Base-by-base conservation (phyloP, 53 echinoderm and acorn worm species). In the Paelopatides confundens region DNA sequence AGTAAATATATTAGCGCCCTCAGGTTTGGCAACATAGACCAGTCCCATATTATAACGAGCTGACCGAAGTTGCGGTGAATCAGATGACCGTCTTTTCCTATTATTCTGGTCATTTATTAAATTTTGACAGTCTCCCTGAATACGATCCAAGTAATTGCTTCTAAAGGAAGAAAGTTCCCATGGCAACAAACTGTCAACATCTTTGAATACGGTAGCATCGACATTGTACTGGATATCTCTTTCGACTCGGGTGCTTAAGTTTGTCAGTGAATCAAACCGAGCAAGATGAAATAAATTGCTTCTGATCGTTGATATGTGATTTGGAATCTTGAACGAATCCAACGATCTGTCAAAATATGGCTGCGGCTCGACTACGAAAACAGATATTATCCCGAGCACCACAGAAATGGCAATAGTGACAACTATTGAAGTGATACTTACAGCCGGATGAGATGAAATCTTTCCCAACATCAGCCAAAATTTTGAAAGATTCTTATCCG, bases 261-360 rank as follows among this genome's bases (percentile, higher is more conserved):
- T 82, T 65, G 79, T 7, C 15, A 14, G 5, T 1, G 35, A 33
- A 47, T 97, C 94, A 52, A 85, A 82, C 66, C 47, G 48, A 47
- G 95, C 98, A 4, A 78, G 68, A 17, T 92, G 85, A 26, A 97
- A 86, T 39, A 90, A 68, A 54, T 92, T 88, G 13, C 87, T 89
- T 18, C 91, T 85, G 8, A 82, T 37, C 10, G 98, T 95, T 39
- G 95, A 92, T 58, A 85, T 67, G 85, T 97, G 98, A 54, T 97
- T 93, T 0, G 98, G 95, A 64, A 97, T 95, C 87, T 97, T 84
- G 53, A 97, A 95, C 0, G 97, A 93, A 62, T 97, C 92, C 15
- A 97, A 90, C 2, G 97, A 95, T 47, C 92, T 93, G 87, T 95
- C 98, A 85, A 95, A 95, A 77, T 95, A 88, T 1, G 98, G 97